A percentile compares a stretch with the other conserved stretches of the same genome.
Conservation (phyloP, 2,113 vertebrate genomes). For the Syrmaticus mikado region DNA sequence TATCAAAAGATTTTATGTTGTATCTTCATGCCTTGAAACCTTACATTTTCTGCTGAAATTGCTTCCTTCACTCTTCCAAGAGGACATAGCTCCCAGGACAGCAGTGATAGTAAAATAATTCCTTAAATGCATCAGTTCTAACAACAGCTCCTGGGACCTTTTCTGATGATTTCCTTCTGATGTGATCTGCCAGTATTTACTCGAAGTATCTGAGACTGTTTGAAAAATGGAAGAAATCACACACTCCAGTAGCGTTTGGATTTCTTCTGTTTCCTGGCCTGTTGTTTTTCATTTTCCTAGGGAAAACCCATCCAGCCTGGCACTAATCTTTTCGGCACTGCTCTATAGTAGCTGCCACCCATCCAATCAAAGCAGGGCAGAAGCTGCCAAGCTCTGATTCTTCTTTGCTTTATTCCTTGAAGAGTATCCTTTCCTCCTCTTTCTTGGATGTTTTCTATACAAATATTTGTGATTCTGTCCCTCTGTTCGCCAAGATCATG, state of each 20-base stretch:
- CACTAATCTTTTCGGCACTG: slow-evolving; percentile 3
- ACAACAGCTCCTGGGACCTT: background rate
- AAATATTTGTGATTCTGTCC: background rate
- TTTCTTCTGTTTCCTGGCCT: background rate
- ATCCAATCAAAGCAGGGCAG: slow-evolving; percentile 14
- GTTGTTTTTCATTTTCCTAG: background rate
- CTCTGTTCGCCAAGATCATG: background rate
- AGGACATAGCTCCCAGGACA: background rate
- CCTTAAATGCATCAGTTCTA: background rate
- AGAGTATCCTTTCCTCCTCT: slow-evolving; percentile 9
- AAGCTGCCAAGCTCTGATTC: slow-evolving; percentile 23
- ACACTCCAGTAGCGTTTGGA: background rate
- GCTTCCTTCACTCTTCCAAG: background rate
- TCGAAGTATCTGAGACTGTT: background rate
- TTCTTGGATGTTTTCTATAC: slow-evolving; percentile 4
- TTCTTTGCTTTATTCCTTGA: slow-evolving; percentile 21
- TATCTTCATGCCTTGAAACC: background rate
- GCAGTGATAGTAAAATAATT: background rate
- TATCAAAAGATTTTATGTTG: background rate
- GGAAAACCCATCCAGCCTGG: background rate
- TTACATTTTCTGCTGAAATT: background rate
- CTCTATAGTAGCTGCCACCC: slow-evolving; percentile 19
- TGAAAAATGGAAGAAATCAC: background rate
- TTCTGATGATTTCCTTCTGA: background rate
- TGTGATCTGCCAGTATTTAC: background rate